Percentiles rank a stretch among this genome's conserved stretches.
These are phyloP conservation scores for Dromius quadrimaculatus DNA, from an alignment of 2,888 invertebrate genomes.

Conservation along the genomic window DNA sequence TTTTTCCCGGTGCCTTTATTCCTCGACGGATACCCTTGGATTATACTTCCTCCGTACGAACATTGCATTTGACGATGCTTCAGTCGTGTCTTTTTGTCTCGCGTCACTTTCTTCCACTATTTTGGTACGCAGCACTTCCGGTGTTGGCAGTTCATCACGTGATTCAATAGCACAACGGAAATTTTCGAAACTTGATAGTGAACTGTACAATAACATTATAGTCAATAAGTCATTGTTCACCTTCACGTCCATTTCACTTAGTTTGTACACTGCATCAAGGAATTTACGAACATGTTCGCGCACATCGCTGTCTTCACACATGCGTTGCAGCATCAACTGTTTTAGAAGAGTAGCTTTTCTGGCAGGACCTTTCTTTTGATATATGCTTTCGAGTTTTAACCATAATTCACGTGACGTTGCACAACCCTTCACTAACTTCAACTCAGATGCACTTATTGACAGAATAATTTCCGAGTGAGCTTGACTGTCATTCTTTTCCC, in stretches of 20 bases:
- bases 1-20: not conserved
- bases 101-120: conserved; percentile 56
- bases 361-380: too few relatives aligned
- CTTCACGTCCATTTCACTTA: too few relatives aligned
- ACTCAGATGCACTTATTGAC: too few relatives aligned
- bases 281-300: not conserved
- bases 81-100: conserved; percentile 49
- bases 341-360: not conserved
- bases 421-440: too few relatives aligned
- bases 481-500: not conserved
- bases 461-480: too few relatives aligned
- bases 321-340: not conserved
- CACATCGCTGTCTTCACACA: not conserved
- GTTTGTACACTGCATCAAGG: not conserved
- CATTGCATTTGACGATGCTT: not conserved
- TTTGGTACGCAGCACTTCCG: conserved; percentile 56
- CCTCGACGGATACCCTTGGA: too few relatives aligned
- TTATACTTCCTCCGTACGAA: not conserved
- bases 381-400: too few relatives aligned
- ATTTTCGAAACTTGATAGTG: too few relatives aligned
- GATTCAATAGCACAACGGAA: conserved; percentile 59
- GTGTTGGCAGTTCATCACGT: conserved; percentile 57
- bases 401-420: too few relatives aligned
- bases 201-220: too few relatives aligned
- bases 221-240: too few relatives aligned